Evolutionary conservation across 35 echinoderm and acorn worm genomes (phyloP), one percentile per base, ranked within the genome.

Genomic region (Heliocidaris tuberculata): DNA sequence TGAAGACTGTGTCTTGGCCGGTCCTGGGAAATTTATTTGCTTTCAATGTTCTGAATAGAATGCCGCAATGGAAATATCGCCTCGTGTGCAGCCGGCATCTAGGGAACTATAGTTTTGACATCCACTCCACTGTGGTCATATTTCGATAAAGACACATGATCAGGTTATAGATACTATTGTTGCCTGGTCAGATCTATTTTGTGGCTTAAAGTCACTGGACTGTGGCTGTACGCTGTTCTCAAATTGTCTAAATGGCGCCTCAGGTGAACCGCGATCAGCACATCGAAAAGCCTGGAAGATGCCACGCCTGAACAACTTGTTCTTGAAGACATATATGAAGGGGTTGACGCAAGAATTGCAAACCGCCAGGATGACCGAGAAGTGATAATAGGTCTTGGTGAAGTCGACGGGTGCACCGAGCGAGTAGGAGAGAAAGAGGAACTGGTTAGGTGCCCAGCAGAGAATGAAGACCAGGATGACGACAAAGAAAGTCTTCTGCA

Each of bases 361-460:
- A 13, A 96, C 47, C 30, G 96, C 96, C 0, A 97, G n/a, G 61
- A 97, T 95, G 87, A 97, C 96, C 4, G 96, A 94, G 29, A 96
- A 49, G 61, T 97, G 96, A 49, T 96, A 95, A 24, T 94, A 95
- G 30, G 32, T 59, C 16, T 59, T 86, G 17, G 52, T 71, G 87
- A 97, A 97, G 85, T 94, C 60, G 49, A 97, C 93, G 9, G 92
- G 86, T 10, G 95, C 96, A 6, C 96, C 96, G 7, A 97, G 86
- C 17, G 96, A 96, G 95, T 92, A 94, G 15, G 86, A 54, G 8
- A 97, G 88, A 85, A 97, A 97, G 10, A 97, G 17, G 59, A 94
- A 48, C 50, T 97, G 96, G 88, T 97, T 97, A 3, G 93, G 93
- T 12, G 61, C 95, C 96, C 96, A 97, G 70, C 96, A 97, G 7